Evolutionary conservation across 1,140 invertebrate species (phyloP).

Genomic region (Diorhabda carinulata): DNA sequence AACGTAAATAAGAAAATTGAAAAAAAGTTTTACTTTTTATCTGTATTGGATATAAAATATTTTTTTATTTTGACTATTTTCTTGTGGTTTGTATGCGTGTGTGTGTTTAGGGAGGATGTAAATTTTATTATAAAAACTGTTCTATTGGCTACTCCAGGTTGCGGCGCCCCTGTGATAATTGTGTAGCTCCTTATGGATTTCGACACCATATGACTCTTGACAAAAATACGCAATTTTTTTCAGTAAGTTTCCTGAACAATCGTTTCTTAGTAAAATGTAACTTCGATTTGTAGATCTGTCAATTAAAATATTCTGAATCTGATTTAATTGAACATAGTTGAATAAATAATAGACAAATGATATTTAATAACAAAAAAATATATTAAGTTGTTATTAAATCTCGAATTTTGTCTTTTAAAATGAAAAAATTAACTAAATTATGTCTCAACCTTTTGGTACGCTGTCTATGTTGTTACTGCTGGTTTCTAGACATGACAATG

Average conservation of each 20-base stretch:
- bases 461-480: no score
- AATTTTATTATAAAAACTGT: constrained; percentile 15
- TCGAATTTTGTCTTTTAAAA: no score
- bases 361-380: no score
- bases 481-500: no score
- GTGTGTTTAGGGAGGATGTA: background rate
- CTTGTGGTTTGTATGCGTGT: background rate
- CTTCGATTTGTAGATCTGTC: background rate
- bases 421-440: no score
- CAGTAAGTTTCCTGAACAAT: constrained; percentile 46
- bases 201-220: constrained; percentile 66
- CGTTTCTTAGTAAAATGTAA: background rate
- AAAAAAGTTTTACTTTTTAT: no score
- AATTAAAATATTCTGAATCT: background rate
- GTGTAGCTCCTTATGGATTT: constrained; percentile 68
- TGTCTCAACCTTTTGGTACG: no score
- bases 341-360: no score
- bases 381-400: no score
- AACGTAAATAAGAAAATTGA: no score
- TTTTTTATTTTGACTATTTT: background rate
- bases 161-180: constrained; percentile 58
- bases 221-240: constrained; percentile 58
- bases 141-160: constrained; percentile 45
- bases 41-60: background rate
- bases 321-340: no score